phyloP scores from a whole-genome alignment of 2,888 invertebrate genomes.

The Cepaea hortensis region DNA sequence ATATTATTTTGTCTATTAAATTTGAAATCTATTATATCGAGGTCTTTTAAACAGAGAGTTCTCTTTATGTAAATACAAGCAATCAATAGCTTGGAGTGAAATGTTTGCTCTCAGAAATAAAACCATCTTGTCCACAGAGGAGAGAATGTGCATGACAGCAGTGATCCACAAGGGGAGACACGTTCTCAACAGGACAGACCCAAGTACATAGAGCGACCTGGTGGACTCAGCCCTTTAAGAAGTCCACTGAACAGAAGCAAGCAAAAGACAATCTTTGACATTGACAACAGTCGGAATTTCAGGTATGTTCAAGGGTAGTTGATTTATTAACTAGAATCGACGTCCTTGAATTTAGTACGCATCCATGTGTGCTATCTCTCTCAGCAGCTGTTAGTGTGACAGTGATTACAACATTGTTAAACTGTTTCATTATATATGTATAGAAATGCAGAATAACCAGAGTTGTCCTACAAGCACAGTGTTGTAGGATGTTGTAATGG shows the following conservation, averaged over 20 bases:
- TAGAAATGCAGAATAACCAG: no score
- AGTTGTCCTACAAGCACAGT: no score
- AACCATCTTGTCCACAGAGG: background rate
- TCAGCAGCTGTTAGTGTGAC: no score
- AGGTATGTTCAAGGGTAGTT: slow-evolving; percentile 13
- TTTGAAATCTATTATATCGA: no score
- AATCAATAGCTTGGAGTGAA: background rate
- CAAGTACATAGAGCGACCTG: slow-evolving; percentile 16
- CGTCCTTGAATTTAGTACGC: no score
- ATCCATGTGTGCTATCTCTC: background rate
- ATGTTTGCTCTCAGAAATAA: background rate
- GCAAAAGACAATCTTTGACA: slow-evolving; percentile 6
- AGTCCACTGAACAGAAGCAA: slow-evolving; percentile 40
- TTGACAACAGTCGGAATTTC: slow-evolving; percentile 40
- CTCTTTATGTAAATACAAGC: no score
- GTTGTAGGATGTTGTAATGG: no score
- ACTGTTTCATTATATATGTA: no score
- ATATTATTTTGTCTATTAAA: no score
- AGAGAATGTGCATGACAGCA: background rate
- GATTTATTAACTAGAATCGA: no score
- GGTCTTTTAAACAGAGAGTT: no score
- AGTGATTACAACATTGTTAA: no score
- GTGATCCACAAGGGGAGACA: background rate
- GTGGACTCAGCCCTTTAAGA: slow-evolving; percentile 45
- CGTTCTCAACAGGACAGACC: background rate